Evolutionary conservation across 2,888 invertebrate genomes (phyloP).

Genomic region (Caenorhabditis panamensis): DNA sequence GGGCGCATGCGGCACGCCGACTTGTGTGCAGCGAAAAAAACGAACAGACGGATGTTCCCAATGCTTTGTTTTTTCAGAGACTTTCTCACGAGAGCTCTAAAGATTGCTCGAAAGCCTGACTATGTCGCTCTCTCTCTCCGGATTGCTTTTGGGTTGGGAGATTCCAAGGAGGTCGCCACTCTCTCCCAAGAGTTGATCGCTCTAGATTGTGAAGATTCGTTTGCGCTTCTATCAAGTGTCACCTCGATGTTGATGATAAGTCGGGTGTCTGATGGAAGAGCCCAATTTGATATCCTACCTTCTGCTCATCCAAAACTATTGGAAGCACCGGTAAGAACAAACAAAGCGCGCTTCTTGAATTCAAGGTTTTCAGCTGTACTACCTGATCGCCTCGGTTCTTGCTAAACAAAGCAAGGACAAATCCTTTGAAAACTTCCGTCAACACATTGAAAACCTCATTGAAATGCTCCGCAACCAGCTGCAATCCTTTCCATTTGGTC

Average conservation of each 20-base stretch:
- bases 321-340: constrained; percentile 75
- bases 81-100: constrained; percentile 69
- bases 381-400: constrained; percentile 58
- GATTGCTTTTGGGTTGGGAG: constrained; percentile 60
- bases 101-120: constrained; percentile 61
- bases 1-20: too few species aligned
- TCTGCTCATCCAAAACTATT: constrained; percentile 85
- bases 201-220: constrained; percentile 61
- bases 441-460: constrained; percentile 56
- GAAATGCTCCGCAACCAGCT: constrained; percentile 51
- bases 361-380: constrained; percentile 56
- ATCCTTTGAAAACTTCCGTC: constrained; percentile 59
- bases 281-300: constrained; percentile 90
- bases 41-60: not conserved
- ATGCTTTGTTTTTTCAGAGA: constrained; percentile 62
- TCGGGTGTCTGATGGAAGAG: constrained; percentile 85
- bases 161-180: constrained; percentile 54
- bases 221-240: constrained; percentile 42
- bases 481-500: constrained; percentile 53
- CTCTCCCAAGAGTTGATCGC: constrained; percentile 60
- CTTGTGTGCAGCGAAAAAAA: too few species aligned
- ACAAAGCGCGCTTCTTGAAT: not conserved
- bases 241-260: constrained; percentile 66
- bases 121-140: constrained; percentile 65
- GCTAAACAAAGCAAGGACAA: constrained; percentile 61